A percentile compares a stretch with the other conserved stretches of the same genome.
phyloP scores from a whole-genome alignment of 1,140 invertebrate genomes.

The Coboldia fuscipes region DNA sequence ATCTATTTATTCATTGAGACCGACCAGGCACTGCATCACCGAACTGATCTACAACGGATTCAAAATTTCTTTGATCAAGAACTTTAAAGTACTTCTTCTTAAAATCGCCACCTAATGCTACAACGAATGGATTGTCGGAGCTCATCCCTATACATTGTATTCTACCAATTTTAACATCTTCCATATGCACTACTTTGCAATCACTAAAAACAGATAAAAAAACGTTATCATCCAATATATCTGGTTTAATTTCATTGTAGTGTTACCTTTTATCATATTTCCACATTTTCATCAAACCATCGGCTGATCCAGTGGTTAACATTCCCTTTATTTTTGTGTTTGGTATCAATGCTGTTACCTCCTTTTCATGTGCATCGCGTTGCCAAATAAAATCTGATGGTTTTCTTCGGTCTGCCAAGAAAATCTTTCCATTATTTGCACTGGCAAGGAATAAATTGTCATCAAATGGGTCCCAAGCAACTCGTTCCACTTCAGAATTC shows the following conservation, averaged over 20 bases:
- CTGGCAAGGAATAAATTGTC: conserved; percentile 33
- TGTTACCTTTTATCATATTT: conserved; percentile 23
- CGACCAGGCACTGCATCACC: too few relatives aligned
- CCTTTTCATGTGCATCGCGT: conserved; percentile 53
- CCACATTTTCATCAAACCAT: conserved; percentile 18
- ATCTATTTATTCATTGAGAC: too few relatives aligned
- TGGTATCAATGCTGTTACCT: conserved; percentile 43
- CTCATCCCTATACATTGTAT: conserved; percentile 50
- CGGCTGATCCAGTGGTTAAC: conserved; percentile 14
- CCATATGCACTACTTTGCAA: conserved; percentile 28
- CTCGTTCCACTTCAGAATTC: conserved; percentile 58
- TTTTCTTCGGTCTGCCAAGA: conserved; percentile 56
- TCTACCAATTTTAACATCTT: conserved; percentile 39
- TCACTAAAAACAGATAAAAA: conserved; percentile 5
- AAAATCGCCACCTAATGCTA: conserved; percentile 66
- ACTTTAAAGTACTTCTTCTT: conserved; percentile 56
- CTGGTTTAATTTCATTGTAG: conserved; percentile 8
- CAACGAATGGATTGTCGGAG: conserved; percentile 59
- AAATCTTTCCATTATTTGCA: conserved; percentile 56
- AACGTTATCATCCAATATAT: neutral
- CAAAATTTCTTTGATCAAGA: conserved; percentile 43
- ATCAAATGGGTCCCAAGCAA: conserved; percentile 50
- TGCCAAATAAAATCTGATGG: conserved; percentile 48
- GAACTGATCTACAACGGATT: too few relatives aligned
- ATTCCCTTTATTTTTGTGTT: conserved; percentile 14